Conservation (phyloP, 2,797 vertebrate species). For the Acestrorhynchus altus region DNA sequence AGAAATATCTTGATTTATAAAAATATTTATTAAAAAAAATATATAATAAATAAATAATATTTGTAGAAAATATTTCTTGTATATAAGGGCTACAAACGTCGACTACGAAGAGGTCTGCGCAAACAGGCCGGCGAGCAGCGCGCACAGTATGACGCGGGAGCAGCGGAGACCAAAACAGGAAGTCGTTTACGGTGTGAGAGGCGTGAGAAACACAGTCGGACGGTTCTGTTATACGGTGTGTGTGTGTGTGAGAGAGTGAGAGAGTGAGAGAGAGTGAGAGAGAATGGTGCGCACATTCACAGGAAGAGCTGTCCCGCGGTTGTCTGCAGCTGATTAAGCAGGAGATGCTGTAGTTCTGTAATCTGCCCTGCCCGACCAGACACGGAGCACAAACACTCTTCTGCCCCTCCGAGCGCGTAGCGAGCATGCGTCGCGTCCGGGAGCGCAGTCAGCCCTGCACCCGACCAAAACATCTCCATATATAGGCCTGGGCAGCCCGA, state of each 20-base stretch:
- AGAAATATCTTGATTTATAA: no score
- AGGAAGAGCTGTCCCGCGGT: not conserved
- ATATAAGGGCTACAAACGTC: no score
- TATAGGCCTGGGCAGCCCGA: conserved; percentile 70
- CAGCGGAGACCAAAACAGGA: conserved; percentile 56
- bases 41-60: no score
- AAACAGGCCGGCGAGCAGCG: not conserved
- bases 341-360: not conserved
- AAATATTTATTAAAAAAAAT: no score
- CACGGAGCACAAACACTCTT: not conserved
- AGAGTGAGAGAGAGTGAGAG: no score
- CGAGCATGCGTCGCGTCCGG: conserved; percentile 18
- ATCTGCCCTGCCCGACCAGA: not conserved
- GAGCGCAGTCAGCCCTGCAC: conserved; percentile 35
- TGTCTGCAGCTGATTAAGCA: not conserved
- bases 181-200: conserved; percentile 27
- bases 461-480: conserved; percentile 78
- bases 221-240: not conserved
- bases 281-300: not conserved
- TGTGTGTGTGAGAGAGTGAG: no score
- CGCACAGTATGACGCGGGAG: conserved; percentile 34
- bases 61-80: no score
- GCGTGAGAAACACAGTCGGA: not conserved
- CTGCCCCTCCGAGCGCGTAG: not conserved
- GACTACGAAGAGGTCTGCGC: no score